Evolutionary conservation across 2,797 vertebrate species (phyloP), one percentile per base, ranked within the genome.

Genomic region (Phylloscopus collybita): DNA sequence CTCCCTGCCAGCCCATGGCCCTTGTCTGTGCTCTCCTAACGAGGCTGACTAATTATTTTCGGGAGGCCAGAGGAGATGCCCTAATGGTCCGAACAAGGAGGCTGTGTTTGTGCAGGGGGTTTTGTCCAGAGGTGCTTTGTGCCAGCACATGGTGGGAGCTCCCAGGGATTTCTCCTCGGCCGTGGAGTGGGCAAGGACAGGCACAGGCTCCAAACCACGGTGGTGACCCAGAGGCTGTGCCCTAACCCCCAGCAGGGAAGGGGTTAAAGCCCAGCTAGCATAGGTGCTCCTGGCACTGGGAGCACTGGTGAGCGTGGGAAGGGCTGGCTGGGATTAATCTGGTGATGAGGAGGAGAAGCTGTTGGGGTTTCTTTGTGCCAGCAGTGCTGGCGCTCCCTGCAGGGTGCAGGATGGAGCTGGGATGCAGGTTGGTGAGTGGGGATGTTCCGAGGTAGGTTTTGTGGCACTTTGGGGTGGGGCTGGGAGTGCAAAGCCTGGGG

Each of bases 1-100:
- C 67, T 80, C 84, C 26, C 69, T 89, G 76, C 89, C 94, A 91
- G 56, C 88, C 47, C 70, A 5, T 18, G 59, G 21, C 71, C 5
- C 0, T 57, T 29, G 86, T 90, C 72, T 86, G 61, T 30, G 36
- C 69, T 51, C 42, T 49, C 70, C 62, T 95, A 96, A 96, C 40
- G 23, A 97, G 94, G 42, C 73, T 56, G 70, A 88, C 59, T 95
- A 74, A 96, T 96, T 88, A 17, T 81, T 84, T 61, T 79, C 3
- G 0, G 45, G 61, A 81, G 80, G 38, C 84, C 86, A 27, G 78
- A 81, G 81, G 53, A 70, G 91, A 62, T 74, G 91, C 60, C 71
- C 64, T 51, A 42, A 66, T 4, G 8, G 70, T n/a, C 17, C 3
- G 0, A 95, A 95, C 92, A 96, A 97, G 83, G 88, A 51, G 86